phyloP scores from a whole-genome alignment of 2,113 vertebrate species.

The Chloropsis cyanopogon region DNA sequence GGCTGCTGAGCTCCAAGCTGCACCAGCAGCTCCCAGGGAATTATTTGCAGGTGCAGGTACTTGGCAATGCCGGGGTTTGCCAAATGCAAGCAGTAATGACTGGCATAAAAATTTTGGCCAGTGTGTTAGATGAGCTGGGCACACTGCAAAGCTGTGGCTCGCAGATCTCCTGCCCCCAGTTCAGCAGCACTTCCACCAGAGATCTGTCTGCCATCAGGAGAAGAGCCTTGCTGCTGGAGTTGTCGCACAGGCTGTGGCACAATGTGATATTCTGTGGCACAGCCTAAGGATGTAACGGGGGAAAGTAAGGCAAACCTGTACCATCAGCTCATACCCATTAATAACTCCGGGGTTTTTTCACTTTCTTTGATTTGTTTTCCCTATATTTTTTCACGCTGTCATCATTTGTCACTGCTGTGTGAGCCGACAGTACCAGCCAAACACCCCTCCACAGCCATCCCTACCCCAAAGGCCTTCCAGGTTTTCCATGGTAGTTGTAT shows the following conservation, averaged over 20 bases:
- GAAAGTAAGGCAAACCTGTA: background rate
- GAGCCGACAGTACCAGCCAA: background rate
- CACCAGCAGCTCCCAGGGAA: background rate
- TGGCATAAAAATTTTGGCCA: background rate
- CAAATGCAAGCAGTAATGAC: background rate
- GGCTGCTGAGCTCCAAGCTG: slow-evolving; percentile 5
- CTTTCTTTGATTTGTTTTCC: background rate
- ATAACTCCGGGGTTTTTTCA: background rate
- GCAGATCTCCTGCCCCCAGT: background rate
- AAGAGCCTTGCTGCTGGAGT: fast-evolving
- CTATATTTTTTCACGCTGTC: background rate
- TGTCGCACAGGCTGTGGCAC: background rate
- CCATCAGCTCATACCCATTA: background rate
- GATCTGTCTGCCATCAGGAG: background rate
- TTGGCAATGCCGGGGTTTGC: background rate
- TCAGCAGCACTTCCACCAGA: background rate
- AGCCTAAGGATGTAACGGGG: background rate
- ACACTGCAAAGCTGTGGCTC: fast-evolving
- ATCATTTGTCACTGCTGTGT: background rate
- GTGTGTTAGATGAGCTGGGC: background rate
- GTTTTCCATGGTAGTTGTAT: fast-evolving
- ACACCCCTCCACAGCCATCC: background rate
- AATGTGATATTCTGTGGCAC: background rate
- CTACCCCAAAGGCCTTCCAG: background rate
- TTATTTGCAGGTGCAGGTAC: slow-evolving; percentile 46